Conservation (phyloP, 2,888 invertebrate species). For the Chymomyza fuscimana region DNA sequence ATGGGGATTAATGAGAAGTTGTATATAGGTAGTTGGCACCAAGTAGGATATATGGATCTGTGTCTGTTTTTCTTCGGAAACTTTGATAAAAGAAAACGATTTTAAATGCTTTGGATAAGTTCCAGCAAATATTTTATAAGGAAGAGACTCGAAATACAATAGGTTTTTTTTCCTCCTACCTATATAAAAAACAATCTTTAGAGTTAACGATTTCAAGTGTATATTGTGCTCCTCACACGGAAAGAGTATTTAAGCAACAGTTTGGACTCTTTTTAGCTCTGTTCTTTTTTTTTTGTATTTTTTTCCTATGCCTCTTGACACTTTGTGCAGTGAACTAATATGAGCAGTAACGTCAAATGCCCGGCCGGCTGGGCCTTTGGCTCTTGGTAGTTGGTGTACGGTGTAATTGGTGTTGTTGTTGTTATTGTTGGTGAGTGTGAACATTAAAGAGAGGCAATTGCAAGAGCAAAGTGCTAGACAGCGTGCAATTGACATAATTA, state of each 20-base stretch:
- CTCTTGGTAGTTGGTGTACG: neutral
- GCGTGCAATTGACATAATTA: slow-evolving; percentile 64
- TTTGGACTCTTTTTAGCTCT: neutral
- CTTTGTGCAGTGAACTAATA: slow-evolving; percentile 33
- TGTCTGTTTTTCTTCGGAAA: too few species aligned
- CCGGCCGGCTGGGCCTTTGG: neutral
- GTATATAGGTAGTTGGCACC: too few species aligned
- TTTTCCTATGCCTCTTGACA: slow-evolving; percentile 38
- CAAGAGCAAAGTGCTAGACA: slow-evolving; percentile 45
- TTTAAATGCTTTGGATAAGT: too few species aligned
- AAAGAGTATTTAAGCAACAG: neutral
- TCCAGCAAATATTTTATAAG: too few species aligned
- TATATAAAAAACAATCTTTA: too few species aligned
- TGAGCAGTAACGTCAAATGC: slow-evolving; percentile 3
- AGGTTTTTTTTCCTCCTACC: too few species aligned
- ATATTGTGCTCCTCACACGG: too few species aligned
- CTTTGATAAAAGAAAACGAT: too few species aligned
- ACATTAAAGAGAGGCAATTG: slow-evolving; percentile 47
- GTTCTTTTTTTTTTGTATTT: slow-evolving; percentile 20
- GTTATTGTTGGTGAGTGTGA: slow-evolving; percentile 18
- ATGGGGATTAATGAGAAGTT: too few species aligned
- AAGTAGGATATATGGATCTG: too few species aligned
- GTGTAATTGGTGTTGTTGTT: neutral
- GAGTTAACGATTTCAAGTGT: too few species aligned
- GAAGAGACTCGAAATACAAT: too few species aligned